These are phyloP conservation scores for Nowickia ferox DNA, from an alignment of 2,888 invertebrate species.

Conservation along the genomic window DNA sequence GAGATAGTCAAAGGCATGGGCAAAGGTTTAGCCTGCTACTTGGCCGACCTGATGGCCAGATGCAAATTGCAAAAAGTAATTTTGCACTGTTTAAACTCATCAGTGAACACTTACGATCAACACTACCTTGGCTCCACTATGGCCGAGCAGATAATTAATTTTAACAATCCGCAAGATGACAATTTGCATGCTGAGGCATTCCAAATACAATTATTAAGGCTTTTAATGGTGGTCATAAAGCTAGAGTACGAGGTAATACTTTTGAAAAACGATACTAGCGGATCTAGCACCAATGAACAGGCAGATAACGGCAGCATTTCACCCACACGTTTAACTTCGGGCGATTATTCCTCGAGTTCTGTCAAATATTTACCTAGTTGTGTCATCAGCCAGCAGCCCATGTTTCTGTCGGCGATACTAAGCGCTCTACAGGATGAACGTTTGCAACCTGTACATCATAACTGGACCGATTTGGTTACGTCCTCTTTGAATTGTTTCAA, in stretches of 20 bases:
- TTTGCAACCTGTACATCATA: slow-evolving; percentile 89
- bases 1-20: slow-evolving; percentile 90
- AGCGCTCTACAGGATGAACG: slow-evolving; percentile 89
- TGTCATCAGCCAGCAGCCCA: slow-evolving; percentile 90
- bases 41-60: slow-evolving; percentile 88
- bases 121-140: slow-evolving; percentile 83
- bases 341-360: slow-evolving; percentile 78
- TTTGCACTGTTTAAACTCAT: slow-evolving; percentile 91
- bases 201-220: slow-evolving; percentile 87
- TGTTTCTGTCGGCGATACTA: slow-evolving; percentile 91
- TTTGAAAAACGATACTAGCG: slow-evolving; percentile 83
- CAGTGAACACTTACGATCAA: slow-evolving; percentile 84
- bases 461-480: slow-evolving; percentile 92
- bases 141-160: slow-evolving; percentile 89
- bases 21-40: slow-evolving; percentile 89
- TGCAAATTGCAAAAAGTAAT: slow-evolving; percentile 93
- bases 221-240: slow-evolving; percentile 89
- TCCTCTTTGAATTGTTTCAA: slow-evolving; percentile 92
- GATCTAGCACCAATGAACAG: slow-evolving; percentile 76
- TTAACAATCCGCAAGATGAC: slow-evolving; percentile 88
- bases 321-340: slow-evolving; percentile 77
- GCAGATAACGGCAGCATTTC: slow-evolving; percentile 79
- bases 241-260: slow-evolving; percentile 88
- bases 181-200: slow-evolving; percentile 88
- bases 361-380: slow-evolving; percentile 87